phyloP scores from a whole-genome alignment of 2,888 invertebrate species.

The Melikaiella ostensackeni region DNA sequence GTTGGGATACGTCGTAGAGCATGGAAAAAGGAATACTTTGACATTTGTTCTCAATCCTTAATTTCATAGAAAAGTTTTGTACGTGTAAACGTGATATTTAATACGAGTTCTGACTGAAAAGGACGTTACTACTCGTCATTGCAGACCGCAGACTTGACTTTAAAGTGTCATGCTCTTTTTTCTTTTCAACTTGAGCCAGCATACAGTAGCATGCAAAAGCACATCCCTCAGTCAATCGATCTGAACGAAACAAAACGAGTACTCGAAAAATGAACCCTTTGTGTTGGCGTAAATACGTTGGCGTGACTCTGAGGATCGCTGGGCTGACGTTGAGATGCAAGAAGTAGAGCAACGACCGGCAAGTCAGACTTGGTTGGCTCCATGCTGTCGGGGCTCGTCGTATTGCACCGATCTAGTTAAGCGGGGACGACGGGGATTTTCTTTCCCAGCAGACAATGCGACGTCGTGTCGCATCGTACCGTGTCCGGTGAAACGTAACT shows the following conservation, averaged over 20 bases:
- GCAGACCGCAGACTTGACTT: too few species aligned
- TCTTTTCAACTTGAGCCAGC: too few species aligned
- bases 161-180: background rate
- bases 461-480: conserved; percentile 49
- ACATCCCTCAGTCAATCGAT: conserved; percentile 24
- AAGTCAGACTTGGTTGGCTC: conserved; percentile 68
- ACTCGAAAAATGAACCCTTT: conserved; percentile 33
- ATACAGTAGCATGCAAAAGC: background rate
- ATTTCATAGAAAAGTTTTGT: too few species aligned
- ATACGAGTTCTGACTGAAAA: background rate
- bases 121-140: background rate
- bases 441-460: conserved; percentile 53
- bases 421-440: conserved; percentile 45
- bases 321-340: conserved; percentile 52
- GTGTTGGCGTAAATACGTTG: conserved; percentile 28
- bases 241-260: conserved; percentile 26
- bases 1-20: too few species aligned
- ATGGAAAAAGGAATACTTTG: too few species aligned
- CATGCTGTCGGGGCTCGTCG: conserved; percentile 68
- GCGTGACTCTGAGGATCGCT: conserved; percentile 39
- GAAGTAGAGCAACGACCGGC: conserved; percentile 73
- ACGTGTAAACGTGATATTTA: too few species aligned
- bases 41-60: too few species aligned
- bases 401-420: conserved; percentile 64
- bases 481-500: conserved; percentile 13